Conservation (phyloP, 2,888 invertebrate genomes). For the Synanthedon tipuliformis region DNA sequence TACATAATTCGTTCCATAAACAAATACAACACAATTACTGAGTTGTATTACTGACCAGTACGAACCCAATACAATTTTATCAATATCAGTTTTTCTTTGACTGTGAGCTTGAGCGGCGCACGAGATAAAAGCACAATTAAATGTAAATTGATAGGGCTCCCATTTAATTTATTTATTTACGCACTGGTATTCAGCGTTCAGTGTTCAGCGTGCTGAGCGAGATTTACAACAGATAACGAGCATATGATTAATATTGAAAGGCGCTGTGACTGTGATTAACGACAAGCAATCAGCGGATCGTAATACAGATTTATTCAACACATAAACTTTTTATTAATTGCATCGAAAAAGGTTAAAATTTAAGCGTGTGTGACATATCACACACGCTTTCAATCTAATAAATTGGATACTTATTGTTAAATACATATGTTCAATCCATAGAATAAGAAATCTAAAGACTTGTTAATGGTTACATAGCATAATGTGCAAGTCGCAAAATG, state of each 20-base stretch:
- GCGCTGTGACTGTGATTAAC: constrained; percentile 44
- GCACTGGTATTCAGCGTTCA: constrained; percentile 20
- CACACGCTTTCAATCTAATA: neutral
- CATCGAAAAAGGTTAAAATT: constrained; percentile 1
- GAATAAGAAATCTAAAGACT: too few relatives aligned
- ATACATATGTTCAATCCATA: too few relatives aligned
- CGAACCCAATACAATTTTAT: too few relatives aligned
- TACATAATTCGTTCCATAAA: too few relatives aligned
- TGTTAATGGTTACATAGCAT: too few relatives aligned
- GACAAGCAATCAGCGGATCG: constrained; percentile 42
- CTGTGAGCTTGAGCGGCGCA: neutral
- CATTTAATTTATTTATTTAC: constrained; percentile 11
- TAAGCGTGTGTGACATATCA: too few relatives aligned
- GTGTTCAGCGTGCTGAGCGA: constrained; percentile 12
- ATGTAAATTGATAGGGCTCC: neutral
- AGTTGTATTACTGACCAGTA: too few relatives aligned
- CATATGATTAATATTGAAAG: constrained; percentile 48
- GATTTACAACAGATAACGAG: constrained; percentile 44
- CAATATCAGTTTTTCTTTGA: neutral
- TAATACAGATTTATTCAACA: constrained; percentile 34
- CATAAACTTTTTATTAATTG: constrained; percentile 13
- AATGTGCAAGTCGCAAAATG: too few relatives aligned
- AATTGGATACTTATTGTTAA: too few relatives aligned
- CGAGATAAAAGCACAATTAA: neutral
- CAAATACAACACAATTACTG: too few relatives aligned